Conservation (phyloP, 1,140 invertebrate species). For the Leptinotarsa defecta region DNA sequence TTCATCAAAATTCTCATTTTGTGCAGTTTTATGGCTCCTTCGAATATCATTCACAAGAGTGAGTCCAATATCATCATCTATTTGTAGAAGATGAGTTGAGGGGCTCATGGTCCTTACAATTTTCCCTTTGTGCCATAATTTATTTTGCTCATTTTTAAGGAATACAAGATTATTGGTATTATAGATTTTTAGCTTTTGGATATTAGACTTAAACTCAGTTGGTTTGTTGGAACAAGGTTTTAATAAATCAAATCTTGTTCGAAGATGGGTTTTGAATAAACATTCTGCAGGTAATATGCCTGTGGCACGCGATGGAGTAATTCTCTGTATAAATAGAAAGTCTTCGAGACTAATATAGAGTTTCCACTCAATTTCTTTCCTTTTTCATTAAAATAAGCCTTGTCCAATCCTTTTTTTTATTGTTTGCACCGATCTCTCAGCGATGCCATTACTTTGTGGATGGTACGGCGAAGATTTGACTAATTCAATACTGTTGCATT, state of each 20-base stretch:
- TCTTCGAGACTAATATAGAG: neutral
- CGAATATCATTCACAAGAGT: neutral
- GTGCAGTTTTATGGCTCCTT: too few species aligned
- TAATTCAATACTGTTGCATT: conserved; percentile 54
- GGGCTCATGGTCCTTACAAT: neutral
- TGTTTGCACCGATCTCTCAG: conserved; percentile 42
- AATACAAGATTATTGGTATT: too few species aligned
- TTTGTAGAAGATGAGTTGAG: conserved; percentile 20
- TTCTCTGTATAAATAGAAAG: neutral
- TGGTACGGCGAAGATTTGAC: conserved; percentile 53
- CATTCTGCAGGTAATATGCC: too few species aligned
- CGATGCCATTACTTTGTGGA: conserved; percentile 57
- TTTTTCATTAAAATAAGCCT: neutral
- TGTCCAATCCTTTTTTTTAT: neutral
- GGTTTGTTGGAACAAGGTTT: too few species aligned
- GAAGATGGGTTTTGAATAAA: too few species aligned
- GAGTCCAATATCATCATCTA: neutral
- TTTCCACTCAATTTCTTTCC: too few species aligned
- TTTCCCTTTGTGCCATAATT: conserved; percentile 35
- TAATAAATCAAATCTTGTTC: too few species aligned
- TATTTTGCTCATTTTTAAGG: neutral
- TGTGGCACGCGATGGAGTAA: neutral
- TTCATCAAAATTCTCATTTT: too few species aligned
- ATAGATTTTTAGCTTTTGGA: too few species aligned
- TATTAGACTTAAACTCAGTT: too few species aligned